Base-by-base conservation (phyloP, 2,888 invertebrate genomes). In the Muschampia staudingeri region DNA sequence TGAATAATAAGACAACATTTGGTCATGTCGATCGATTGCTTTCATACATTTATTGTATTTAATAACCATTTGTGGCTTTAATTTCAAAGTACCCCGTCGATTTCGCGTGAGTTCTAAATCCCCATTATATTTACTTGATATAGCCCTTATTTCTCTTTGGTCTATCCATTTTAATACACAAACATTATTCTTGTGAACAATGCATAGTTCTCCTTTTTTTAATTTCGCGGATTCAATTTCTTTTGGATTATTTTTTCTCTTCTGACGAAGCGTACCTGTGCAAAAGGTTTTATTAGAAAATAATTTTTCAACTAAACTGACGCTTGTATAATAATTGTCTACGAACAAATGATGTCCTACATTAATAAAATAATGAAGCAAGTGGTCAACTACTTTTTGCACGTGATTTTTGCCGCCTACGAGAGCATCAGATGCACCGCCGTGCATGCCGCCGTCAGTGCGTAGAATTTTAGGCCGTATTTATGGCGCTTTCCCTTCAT, bases 1-100 rank as follows among this genome's bases (percentile, higher is more conserved):
- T n/a, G 87, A 83, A 83, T 87, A 89, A 83, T 89, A 90, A 25
- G 86, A 81, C 69, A 88, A 67, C 85, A 90, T 84, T 84, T 90
- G 88, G 81, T 89, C 89, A 76, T 88, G 86, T n/a, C 79, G 78
- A 83, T 90, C 88, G 34, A 88, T 81, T 76, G 76, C 84, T 25
- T 78, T 80, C 86, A 88, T 88, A 81, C 79, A 84, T 75, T 85
- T 78, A 85, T 88, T 87, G 72, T 88, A 88, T 78, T 87, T 69
- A 19, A 70, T 75, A 30, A 87, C 79, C 70, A 86, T 80, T 76
- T 78, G 34, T 30, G 86, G 86, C 81, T 87, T 87, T 73, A 42
- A 30, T 82, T 76, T 84, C 40, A 65, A 25, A 37, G 34, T 42
- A 69, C 83, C 86, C 72, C 83, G 72, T 83, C 86, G 87, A 80